Evolutionary conservation across 1,140 invertebrate species (phyloP).

Genomic region (Amphibalanus amphitrite): DNA sequence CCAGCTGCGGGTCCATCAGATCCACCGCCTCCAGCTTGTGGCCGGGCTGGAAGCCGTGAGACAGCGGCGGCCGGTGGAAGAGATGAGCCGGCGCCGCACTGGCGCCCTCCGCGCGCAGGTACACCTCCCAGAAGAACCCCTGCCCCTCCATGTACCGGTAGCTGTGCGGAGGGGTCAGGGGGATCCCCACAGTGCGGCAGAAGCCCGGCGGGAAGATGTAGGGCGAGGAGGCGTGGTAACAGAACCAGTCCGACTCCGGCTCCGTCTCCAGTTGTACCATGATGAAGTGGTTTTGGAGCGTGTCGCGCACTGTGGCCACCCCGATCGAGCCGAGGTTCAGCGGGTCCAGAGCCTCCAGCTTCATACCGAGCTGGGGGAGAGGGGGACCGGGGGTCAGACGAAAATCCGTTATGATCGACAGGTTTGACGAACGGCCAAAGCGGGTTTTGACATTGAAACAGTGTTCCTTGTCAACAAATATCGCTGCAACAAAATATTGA

Average conservation of each 20-base stretch:
- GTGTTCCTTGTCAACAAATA: no score
- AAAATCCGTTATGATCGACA: no score
- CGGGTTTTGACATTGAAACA: no score
- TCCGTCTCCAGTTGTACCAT: constrained; percentile 88
- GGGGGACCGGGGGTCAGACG: no score
- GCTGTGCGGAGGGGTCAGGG: background rate
- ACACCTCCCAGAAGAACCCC: background rate
- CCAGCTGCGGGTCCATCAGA: constrained; percentile 86
- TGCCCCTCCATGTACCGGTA: background rate
- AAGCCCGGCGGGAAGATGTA: constrained; percentile 94
- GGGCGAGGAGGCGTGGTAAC: constrained; percentile 80
- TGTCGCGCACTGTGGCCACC: constrained; percentile 64
- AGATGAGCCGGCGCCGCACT: background rate
- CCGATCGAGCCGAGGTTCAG: constrained; percentile 85
- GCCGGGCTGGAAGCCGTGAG: background rate
- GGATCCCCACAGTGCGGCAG: constrained; percentile 5
- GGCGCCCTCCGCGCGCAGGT: background rate
- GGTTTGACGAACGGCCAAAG: no score
- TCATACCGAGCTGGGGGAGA: background rate
- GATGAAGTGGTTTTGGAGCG: constrained; percentile 75
- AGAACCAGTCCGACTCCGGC: constrained; percentile 84
- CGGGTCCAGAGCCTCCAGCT: constrained; percentile 63
- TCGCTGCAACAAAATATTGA: no score
- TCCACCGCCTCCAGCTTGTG: constrained; percentile 68
- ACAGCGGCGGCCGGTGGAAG: background rate